Evolutionary conservation across 2,113 vertebrate species (phyloP), one percentile per base, ranked within the genome.

Genomic region (Echinops telfairi): DNA sequence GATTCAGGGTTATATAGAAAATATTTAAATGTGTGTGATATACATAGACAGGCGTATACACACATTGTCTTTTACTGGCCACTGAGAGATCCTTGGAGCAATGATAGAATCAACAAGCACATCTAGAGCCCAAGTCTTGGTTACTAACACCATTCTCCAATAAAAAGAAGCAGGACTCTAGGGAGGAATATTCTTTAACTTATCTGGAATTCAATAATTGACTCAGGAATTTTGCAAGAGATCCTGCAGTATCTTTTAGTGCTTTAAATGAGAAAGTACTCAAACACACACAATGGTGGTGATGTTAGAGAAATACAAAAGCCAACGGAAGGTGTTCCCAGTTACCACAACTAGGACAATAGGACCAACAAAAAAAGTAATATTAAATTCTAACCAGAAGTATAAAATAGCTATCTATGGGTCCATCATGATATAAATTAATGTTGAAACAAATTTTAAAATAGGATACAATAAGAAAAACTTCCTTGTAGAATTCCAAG

Each of bases 321-420:
- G 31, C 33, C 40, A 91, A 88, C 36, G 57, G 20, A 85, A 38
- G 66, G 47, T 53, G 47, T 53, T 11, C 47, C 47, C 10, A 53
- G 6, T 53, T 53, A 53, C 12, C 47, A 53, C 47, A 53, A 53
- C 47, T 53, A 53, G 47, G 47, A 53, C 47, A 53, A 53, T 14
- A 53, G 47, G 47, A 53, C 22, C 17, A 79, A 71, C 15, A 71
- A 92, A 92, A 47, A 60, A 89, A 83, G 36, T 27, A 78, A 7
- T 40, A 70, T 43, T 83, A 31, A 6, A 3, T 66, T 66, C 25
- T 66, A 66, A 66, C 64, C 64, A 66, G 27, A 66, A 66, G 7
- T 66, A 64, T 43, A 83, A 83, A 83, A 92, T 75, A 92, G 88
- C 66, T 77, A 89, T 29, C 31, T 8, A 14, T 68, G 9, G 82